These are phyloP conservation scores for Epizoanthus ramosus DNA, from an alignment of 92 coral and sea anemone species.

Conservation along the genomic window DNA sequence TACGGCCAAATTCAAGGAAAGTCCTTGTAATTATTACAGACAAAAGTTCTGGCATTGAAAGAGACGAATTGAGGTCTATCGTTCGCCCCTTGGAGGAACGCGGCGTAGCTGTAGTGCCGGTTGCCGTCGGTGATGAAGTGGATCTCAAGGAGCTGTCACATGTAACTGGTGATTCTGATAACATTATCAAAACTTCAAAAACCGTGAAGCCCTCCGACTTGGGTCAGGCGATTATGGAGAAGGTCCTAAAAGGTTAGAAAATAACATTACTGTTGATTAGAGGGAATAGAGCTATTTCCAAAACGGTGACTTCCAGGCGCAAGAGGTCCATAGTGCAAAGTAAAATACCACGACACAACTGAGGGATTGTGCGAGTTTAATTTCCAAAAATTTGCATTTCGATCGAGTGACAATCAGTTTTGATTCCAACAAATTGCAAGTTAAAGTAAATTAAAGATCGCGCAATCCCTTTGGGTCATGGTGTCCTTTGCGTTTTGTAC, in stretches of 20 bases:
- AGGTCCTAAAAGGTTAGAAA: slow-evolving; percentile 24
- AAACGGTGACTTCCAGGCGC: no score
- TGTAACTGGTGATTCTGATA: slow-evolving; percentile 18
- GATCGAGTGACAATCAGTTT: no score
- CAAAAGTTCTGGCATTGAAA: slow-evolving; percentile 31
- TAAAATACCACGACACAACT: no score
- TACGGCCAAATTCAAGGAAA: slow-evolving; percentile 54
- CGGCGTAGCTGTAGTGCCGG: slow-evolving; percentile 37
- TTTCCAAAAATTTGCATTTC: no score
- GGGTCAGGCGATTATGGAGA: slow-evolving; percentile 20
- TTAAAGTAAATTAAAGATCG: no score
- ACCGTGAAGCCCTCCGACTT: neutral
- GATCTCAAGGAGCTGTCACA: slow-evolving; percentile 17
- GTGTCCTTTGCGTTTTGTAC: no score
- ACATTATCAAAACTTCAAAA: slow-evolving; percentile 16
- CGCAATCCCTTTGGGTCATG: no score
- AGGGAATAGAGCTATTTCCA: no score
- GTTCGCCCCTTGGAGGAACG: slow-evolving; percentile 30
- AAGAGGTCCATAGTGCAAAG: no score
- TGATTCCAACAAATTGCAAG: no score
- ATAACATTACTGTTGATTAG: neutral
- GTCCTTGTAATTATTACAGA: slow-evolving; percentile 47
- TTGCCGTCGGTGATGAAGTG: slow-evolving; percentile 47
- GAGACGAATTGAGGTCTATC: slow-evolving; percentile 16
- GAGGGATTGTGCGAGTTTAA: no score